Evolutionary conservation across 2,888 invertebrate species (phyloP), one percentile per base, ranked within the genome.

Genomic region (Stenodera caucasica): DNA sequence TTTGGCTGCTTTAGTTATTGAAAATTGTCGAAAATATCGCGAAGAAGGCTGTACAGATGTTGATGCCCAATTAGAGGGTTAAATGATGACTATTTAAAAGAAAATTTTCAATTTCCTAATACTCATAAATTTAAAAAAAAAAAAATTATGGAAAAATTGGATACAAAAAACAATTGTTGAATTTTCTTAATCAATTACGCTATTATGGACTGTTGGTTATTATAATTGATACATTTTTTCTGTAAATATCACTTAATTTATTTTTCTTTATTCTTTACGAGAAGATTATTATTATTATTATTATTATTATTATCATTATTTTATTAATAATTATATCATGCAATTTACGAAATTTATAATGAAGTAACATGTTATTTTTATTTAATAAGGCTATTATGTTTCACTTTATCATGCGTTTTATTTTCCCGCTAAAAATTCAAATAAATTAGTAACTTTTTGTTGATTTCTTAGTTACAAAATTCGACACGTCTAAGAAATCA

Each of bases 1-100:
- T 51, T 84, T 92, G 55, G 91, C 92, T 0, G 78, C 80, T 51
- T 80, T 85, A 64, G 91, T 92, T 0, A 84, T 90, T 59, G 80
- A 84, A 65, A 89, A 90, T 79, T 91, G 91, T 77, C 70, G 74
- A 14, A 74, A 74, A 33, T 77, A 68, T 57, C 70, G 72, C 33
- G 70, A 74, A 33, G 65, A 70, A 49, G 71, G 67, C 30, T 72
- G 69, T 63, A 67, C 69, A 37, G 67, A 68, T 45, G 64, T 66
- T 29, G 72, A 72, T 56, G 70, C 67, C 11, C 61, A 59, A 45
- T 60, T 70, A 30, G 68, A 70, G 29, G 70, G 70, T 55, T 70
- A 62, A 65, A 33, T 15, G n/a, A 8, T 53, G 58, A 35, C 53
- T 52, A 6, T 50, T 50, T 50, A 26, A n/a, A 35, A 5, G 14